A percentile compares a stretch with the other conserved stretches of the same genome.
Conservation (phyloP, 92 coral and sea anemone species). For the Bergia sp. region DNA sequence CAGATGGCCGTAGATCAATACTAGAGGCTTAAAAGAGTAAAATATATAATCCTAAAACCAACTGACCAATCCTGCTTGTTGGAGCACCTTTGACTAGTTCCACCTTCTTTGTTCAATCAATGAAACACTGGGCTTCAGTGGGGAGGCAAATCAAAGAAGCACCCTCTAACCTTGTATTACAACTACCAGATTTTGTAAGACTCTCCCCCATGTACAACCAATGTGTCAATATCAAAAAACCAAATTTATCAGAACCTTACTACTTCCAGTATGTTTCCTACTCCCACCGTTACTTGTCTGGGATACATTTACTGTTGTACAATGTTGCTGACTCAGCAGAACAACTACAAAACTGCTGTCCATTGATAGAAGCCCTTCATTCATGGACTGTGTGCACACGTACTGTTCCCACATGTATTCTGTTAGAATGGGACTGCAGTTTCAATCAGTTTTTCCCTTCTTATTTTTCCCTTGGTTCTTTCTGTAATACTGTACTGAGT, state of each 20-base stretch:
- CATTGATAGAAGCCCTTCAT: background rate
- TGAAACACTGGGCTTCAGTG: background rate
- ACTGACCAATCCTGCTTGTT: background rate
- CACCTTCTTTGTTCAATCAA: background rate
- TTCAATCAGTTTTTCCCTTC: too few species aligned
- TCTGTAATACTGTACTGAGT: background rate
- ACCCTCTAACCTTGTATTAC: background rate
- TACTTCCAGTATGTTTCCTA: background rate
- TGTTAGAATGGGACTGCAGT: too few species aligned
- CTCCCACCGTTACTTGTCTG: background rate
- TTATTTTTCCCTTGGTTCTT: too few species aligned
- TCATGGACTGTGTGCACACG: too few species aligned
- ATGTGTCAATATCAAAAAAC: background rate
- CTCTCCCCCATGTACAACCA: background rate
- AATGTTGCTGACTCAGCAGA: background rate
- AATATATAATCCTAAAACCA: background rate
- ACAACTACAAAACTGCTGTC: background rate
- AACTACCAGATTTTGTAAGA: background rate
- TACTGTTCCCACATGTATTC: too few species aligned
- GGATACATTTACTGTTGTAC: background rate
- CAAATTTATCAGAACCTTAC: background rate
- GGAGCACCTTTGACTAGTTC: background rate
- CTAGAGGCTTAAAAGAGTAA: background rate
- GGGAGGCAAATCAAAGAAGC: background rate
- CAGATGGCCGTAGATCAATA: too few species aligned